Conservation (phyloP, 1,140 invertebrate genomes). For the Penaeus indicus region DNA sequence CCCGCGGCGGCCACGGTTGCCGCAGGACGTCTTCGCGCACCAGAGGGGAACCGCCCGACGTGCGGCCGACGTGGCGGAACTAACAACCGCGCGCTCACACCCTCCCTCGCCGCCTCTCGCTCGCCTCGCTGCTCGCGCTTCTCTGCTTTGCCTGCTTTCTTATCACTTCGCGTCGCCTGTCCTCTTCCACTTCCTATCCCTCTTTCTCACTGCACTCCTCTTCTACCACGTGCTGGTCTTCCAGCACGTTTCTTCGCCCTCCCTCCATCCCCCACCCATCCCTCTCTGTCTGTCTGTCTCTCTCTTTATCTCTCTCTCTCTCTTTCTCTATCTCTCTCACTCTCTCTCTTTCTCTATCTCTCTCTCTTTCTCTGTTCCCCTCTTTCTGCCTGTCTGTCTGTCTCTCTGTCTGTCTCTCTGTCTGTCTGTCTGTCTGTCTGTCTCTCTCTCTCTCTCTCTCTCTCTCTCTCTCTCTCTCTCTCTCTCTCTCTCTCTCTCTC, state of each 20-base stretch:
- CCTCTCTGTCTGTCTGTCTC: background rate
- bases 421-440: background rate
- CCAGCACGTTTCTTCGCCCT: background rate
- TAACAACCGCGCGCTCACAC: background rate
- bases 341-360: background rate
- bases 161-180: background rate
- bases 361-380: background rate
- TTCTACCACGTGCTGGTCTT: too few relatives aligned
- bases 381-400: background rate
- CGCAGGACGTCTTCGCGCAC: too few relatives aligned
- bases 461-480: too few relatives aligned
- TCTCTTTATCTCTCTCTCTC: background rate
- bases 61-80: too few relatives aligned
- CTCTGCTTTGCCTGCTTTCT: conserved; percentile 1
- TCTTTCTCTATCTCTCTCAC: too few relatives aligned
- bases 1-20: too few relatives aligned
- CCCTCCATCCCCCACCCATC: background rate
- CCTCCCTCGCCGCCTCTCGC: background rate
- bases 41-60: too few relatives aligned
- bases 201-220: background rate
- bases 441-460: too few relatives aligned
- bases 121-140: background rate
- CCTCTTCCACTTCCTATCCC: background rate
- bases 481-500: too few relatives aligned
- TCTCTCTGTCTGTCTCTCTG: too few relatives aligned